These are phyloP conservation scores for Epinephelus malabaricus DNA, from an alignment of 2,797 vertebrate species.

Conservation along the genomic window DNA sequence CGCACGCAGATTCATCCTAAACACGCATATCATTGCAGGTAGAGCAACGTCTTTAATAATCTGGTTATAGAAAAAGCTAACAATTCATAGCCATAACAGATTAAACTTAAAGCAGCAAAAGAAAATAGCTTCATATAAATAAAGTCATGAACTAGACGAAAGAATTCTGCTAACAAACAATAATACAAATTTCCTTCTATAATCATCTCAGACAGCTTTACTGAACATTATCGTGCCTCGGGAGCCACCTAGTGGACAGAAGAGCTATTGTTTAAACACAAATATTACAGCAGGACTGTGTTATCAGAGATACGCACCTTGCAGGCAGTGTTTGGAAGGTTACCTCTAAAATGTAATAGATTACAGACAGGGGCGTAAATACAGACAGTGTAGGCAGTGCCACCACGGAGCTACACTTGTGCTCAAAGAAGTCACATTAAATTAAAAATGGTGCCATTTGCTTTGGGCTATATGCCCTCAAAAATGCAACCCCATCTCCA, in stretches of 20 bases:
- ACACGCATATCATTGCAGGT: not conserved
- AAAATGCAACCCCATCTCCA: too few relatives aligned
- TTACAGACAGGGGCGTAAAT: too few relatives aligned
- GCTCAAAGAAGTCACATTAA: too few relatives aligned
- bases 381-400: too few relatives aligned
- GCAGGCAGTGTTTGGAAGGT: too few relatives aligned
- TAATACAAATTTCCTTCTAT: not conserved
- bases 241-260: slow-evolving; percentile 44
- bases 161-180: not conserved
- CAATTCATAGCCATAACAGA: not conserved
- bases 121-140: fast-evolving
- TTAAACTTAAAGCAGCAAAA: not conserved
- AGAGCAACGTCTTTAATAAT: not conserved
- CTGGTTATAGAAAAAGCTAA: not conserved
- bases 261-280: not conserved
- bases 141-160: not conserved
- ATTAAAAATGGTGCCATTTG: too few relatives aligned
- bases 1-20: not conserved
- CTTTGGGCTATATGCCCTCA: too few relatives aligned
- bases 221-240: not conserved
- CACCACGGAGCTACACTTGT: too few relatives aligned
- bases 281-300: not conserved
- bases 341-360: too few relatives aligned
- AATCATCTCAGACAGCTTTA: not conserved
- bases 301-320: fast-evolving